phyloP scores from a whole-genome alignment of 2,797 vertebrate genomes.

The Odontamblyopus lacepedii region DNA sequence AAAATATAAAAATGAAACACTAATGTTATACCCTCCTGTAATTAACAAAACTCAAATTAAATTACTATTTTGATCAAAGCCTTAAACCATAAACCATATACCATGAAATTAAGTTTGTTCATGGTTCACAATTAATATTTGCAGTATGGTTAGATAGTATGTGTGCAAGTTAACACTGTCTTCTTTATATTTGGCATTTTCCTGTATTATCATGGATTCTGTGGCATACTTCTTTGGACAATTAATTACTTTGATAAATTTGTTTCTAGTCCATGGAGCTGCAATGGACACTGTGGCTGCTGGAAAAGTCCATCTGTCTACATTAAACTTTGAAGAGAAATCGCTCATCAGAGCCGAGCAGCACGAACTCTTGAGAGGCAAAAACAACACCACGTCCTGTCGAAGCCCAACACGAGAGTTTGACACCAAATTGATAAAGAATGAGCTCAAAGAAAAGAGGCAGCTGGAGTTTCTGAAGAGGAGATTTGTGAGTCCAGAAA shows the following conservation, averaged over 20 bases:
- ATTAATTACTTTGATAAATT: background rate
- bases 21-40: background rate
- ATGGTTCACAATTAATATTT: background rate
- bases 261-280: constrained; percentile 20
- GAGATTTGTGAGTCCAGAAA: constrained; percentile 66
- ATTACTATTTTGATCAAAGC: background rate
- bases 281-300: constrained; percentile 60
- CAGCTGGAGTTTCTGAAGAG: constrained; percentile 77
- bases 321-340: constrained; percentile 67
- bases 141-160: background rate
- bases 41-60: background rate
- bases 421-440: constrained; percentile 63
- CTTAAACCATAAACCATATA: no score
- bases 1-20: background rate
- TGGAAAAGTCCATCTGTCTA: constrained; percentile 28
- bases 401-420: constrained; percentile 71
- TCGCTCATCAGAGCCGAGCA: constrained; percentile 69
- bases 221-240: background rate
- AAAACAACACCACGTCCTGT: constrained; percentile 78
- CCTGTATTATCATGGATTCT: background rate
- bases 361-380: constrained; percentile 70
- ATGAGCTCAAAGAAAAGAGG: constrained; percentile 73
- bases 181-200: background rate
- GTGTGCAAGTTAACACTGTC: no score
- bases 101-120: no score